These are phyloP conservation scores for Cichladusa arquata DNA, from an alignment of 2,113 vertebrate genomes.

Conservation along the genomic window DNA sequence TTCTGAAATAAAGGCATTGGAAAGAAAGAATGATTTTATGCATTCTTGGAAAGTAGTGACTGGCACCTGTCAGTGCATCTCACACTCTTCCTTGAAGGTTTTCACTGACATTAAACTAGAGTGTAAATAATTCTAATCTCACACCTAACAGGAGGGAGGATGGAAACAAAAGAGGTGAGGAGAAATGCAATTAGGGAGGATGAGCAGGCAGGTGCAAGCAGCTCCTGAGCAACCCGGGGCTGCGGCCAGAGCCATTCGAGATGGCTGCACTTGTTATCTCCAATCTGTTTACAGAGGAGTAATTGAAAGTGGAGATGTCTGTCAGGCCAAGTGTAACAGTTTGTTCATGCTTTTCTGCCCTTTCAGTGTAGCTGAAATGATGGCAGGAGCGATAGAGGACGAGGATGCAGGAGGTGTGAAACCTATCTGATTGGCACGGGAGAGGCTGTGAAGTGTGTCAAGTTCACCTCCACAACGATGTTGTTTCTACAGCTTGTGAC, in stretches of 20 bases:
- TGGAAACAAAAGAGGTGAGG: background rate
- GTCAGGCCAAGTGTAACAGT: conserved; percentile 67
- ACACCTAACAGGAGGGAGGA: background rate
- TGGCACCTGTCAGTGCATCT: background rate
- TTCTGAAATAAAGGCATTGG: background rate
- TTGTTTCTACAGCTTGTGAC: background rate
- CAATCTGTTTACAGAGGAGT: conserved; percentile 70
- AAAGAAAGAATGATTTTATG: background rate
- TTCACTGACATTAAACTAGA: background rate
- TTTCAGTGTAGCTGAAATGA: background rate
- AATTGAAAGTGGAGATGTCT: conserved; percentile 71
- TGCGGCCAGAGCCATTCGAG: background rate
- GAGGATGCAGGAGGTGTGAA: background rate
- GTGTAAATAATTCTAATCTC: background rate
- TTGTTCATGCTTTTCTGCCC: conserved; percentile 69
- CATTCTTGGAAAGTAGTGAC: background rate
- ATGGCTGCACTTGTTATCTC: conserved; percentile 56
- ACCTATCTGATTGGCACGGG: conserved; percentile 43
- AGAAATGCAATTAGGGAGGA: background rate
- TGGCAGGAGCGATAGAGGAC: background rate
- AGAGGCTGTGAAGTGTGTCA: background rate
- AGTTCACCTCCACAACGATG: background rate
- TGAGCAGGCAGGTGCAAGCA: background rate
- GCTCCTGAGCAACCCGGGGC: background rate
- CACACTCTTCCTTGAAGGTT: background rate